These are phyloP conservation scores for Dryoscopus gambensis DNA, from an alignment of 2,113 vertebrate species.

Conservation along the genomic window DNA sequence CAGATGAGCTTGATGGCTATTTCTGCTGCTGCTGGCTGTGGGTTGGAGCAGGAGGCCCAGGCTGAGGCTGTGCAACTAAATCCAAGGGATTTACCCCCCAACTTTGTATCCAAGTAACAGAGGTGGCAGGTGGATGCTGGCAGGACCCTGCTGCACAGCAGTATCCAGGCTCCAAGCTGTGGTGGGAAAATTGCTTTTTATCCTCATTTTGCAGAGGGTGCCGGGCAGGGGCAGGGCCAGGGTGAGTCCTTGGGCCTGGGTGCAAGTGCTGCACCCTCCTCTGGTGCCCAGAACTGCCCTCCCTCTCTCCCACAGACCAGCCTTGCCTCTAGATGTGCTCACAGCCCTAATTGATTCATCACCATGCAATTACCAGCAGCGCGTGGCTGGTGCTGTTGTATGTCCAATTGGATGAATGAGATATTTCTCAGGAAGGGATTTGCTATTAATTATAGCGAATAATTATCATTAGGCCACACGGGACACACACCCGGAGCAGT, in stretches of 20 bases:
- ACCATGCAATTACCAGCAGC: rapidly evolving
- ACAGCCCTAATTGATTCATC: neutral
- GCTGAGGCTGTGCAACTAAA: neutral
- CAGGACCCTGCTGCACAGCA: rapidly evolving
- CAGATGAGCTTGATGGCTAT: neutral
- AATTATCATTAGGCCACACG: neutral
- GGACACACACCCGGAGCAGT: rapidly evolving
- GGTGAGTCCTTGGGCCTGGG: neutral
- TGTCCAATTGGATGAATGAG: neutral
- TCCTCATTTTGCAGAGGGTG: neutral
- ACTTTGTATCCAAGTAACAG: neutral
- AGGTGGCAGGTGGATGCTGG: neutral
- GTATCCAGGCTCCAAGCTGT: neutral
- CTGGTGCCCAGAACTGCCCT: neutral
- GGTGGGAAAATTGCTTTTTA: neutral
- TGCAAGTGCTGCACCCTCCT: neutral
- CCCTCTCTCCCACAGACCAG: rapidly evolving
- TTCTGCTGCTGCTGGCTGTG: neutral
- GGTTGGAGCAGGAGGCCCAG: neutral
- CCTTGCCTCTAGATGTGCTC: neutral
- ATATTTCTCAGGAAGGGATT: neutral
- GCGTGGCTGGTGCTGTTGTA: rapidly evolving
- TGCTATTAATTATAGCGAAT: neutral
- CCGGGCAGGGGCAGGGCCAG: neutral
- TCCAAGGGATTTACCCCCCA: neutral